Evolutionary conservation across 2,888 invertebrate genomes (phyloP), one percentile per base, ranked within the genome.

Genomic region (Luperina nickerlii): DNA sequence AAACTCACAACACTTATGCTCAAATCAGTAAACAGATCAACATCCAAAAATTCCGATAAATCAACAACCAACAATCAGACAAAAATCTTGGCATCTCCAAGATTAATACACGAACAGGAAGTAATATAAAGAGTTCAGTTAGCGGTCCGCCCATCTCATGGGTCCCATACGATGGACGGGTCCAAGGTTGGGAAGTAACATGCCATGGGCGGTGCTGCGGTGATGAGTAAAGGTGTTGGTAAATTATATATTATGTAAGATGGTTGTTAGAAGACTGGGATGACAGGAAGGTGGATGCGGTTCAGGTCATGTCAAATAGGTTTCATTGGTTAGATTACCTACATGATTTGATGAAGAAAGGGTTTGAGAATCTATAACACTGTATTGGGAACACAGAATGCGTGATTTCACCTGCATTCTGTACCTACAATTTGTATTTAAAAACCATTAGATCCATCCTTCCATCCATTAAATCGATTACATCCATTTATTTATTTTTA

Each of bases 181-280:
- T 71, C 20, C 51, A 62, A 57, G 62, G 62, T 67, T 70, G 20
- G 11, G 0, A 2, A 32, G 38, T 9, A 65, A 86, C 83, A 84
- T 57, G 78, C 83, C 62, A 69, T 78, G 78, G 84, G 87, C 87
- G 87, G 78, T 32, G 7, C 71, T 63, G 38, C 8, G 4, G 20
- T 86, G 74, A 82, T 74, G 83, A 66, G 7, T 15, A 20, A 63
- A 75, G 63, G 48, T 54, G 54, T 4, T 18, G 18, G 9, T 13
- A 27, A 15, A 18, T 18, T 45, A n/a, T 45, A 42, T 45, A 11
- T 42, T 11, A 45, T 65, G 42, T 60, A 9, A 7, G n/a, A 9
- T 67, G 67, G 4, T n/a, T 45, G 3, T 27, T 20, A n/a, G 6
- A 67, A 45, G 42, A 9, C n/a, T 11, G n/a, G 8, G 4, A 8